Evolutionary conservation across 2,888 invertebrate species (phyloP), one percentile per base, ranked within the genome.

Genomic region (Drosophila affinis): DNA sequence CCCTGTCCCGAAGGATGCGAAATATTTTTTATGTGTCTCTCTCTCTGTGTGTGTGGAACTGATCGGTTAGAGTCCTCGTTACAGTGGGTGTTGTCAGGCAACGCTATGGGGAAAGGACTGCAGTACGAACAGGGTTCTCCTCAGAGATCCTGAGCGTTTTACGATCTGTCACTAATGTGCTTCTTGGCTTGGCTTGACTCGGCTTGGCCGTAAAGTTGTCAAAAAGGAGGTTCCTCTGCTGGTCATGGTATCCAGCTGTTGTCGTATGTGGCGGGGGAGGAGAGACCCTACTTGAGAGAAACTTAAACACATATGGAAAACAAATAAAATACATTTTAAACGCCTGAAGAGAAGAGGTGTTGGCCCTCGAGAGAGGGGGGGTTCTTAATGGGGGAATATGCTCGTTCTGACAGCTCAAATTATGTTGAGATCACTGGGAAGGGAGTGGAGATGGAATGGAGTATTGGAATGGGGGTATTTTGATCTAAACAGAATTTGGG

Each of bases 71-170:
- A 78, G 79, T 48, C 32, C 18, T 21, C 21, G 57, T 57, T 54
- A 10, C 56, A 56, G 73, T 77, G 83, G 83, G 83, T 77, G 86
- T 81, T 67, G 77, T 71, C 75, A 75, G 77, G 39, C 39, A n/a
- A 5, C 12, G 34, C 34, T 34, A 5, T 34, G 34, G 34, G 12
- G 34, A 34, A 3, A 2, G 2, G 14, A 14, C 39, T 39, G 14
- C 14, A 14, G 2, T 5, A 14, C 39, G 39, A 14, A 14, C 39
- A 6, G 14, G 39, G 39, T 6, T 78, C 72, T 77, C 18, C 18
- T 27, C 14, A 9, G 34, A 24, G 18, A n/a, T 53, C 52, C 52
- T 18, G 3, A 49, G 48, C 34, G 46, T 32, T 44, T 52, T 57
- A 51, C 39, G 39, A 39, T 39, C 39, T 39, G 39, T 39, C 39